These are phyloP conservation scores for Budorcas taxicolor DNA, from an alignment of 2,113 vertebrate species.

Conservation along the genomic window DNA sequence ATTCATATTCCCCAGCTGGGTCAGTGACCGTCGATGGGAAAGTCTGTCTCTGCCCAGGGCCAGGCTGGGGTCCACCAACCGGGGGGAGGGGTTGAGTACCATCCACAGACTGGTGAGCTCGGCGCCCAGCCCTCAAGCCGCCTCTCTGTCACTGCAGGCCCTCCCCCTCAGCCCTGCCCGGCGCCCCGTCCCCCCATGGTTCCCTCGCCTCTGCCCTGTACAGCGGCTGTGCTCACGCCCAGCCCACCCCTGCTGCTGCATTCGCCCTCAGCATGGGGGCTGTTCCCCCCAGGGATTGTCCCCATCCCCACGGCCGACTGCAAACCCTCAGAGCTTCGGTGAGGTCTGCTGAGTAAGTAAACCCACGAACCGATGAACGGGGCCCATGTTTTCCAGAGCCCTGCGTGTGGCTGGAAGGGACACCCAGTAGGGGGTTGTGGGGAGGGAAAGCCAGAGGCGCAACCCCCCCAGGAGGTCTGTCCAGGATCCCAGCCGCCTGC, in stretches of 20 bases:
- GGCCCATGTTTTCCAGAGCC: background rate
- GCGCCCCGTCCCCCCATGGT: rapidly evolving
- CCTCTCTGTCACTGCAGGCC: no score
- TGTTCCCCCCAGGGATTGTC: rapidly evolving
- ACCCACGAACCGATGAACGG: rapidly evolving
- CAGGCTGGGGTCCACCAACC: no score
- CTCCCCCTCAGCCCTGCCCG: background rate
- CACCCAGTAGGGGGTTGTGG: rapidly evolving
- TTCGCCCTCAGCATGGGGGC: rapidly evolving
- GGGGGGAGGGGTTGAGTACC: background rate
- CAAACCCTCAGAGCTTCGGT: background rate
- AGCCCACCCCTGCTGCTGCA: no score
- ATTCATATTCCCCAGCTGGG: background rate
- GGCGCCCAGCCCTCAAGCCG: rapidly evolving
- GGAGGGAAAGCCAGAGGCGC: background rate
- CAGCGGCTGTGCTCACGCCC: rapidly evolving
- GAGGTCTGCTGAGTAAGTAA: background rate
- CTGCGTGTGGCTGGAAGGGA: background rate
- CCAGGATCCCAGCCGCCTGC: rapidly evolving
- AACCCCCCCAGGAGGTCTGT: background rate
- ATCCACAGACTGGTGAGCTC: background rate
- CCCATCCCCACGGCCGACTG: rapidly evolving
- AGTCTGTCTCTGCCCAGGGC: background rate
- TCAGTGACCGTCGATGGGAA: background rate
- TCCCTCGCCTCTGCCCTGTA: rapidly evolving